Conservation (phyloP, 2,113 vertebrate species). For the Ivindomyrus marchei region DNA sequence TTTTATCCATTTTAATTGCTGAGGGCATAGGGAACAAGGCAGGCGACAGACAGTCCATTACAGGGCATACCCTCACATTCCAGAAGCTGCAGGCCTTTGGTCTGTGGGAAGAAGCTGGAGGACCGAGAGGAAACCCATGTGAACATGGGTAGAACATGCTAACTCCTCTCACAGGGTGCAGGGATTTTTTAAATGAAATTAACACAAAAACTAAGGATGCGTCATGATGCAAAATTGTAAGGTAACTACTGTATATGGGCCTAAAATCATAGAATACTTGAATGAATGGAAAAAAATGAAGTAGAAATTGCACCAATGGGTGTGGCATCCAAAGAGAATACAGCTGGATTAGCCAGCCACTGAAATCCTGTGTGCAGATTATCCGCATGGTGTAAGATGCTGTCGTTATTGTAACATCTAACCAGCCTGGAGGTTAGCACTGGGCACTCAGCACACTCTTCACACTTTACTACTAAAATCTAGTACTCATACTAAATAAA, state of each 20-base stretch:
- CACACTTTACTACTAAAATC: neutral
- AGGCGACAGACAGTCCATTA: neutral
- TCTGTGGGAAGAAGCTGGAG: neutral
- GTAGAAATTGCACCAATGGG: neutral
- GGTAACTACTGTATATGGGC: neutral
- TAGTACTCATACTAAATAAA: neutral
- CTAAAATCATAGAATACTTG: neutral
- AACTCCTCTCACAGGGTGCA: neutral
- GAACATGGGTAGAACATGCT: neutral
- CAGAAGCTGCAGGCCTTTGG: neutral
- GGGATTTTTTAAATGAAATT: neutral
- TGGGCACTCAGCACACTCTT: neutral
- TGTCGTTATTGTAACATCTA: neutral
- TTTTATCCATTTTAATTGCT: neutral
- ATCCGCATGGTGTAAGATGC: neutral
- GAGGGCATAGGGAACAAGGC: neutral
- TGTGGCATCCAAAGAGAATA: neutral
- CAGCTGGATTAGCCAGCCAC: neutral
- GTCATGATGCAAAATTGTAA: neutral
- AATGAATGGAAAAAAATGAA: neutral
- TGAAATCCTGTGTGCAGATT: neutral
- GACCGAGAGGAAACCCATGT: neutral
- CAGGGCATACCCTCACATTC: neutral
- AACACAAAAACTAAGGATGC: neutral
- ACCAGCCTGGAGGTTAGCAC: neutral